A percentile compares a stretch with the other conserved stretches of the same genome.
Evolutionary conservation across 2,888 invertebrate species (phyloP).

Genomic region (Aphodius granarius): DNA sequence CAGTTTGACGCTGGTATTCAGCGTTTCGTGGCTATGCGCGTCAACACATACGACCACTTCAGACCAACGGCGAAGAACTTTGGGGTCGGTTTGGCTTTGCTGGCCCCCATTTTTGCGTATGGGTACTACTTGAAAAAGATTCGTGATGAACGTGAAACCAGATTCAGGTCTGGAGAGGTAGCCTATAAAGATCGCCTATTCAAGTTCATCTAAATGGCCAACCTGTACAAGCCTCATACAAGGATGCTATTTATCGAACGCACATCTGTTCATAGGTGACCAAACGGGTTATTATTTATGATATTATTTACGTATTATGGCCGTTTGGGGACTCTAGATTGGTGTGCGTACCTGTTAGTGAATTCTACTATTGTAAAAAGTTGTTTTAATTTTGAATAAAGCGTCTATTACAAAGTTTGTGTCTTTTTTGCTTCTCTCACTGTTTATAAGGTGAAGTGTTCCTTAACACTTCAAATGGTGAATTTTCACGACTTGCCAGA

Average conservation of each 20-base stretch:
- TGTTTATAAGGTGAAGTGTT: no score
- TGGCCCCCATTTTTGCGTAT: conserved; percentile 61
- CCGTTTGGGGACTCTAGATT: background rate
- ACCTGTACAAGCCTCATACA: background rate
- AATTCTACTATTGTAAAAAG: background rate
- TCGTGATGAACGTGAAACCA: conserved; percentile 59
- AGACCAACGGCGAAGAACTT: conserved; percentile 60
- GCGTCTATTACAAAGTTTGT: background rate
- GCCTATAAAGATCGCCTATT: conserved; percentile 73
- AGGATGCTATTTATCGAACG: background rate
- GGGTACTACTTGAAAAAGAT: conserved; percentile 59
- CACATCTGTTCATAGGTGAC: background rate
- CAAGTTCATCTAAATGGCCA: conserved; percentile 62
- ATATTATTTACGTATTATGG: background rate
- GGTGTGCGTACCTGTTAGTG: background rate
- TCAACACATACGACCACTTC: conserved; percentile 66
- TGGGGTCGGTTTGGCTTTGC: conserved; percentile 48
- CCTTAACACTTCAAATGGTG: no score
- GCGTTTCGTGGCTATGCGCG: conserved; percentile 72
- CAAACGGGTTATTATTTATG: background rate
- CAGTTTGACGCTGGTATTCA: conserved; percentile 83
- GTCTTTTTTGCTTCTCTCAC: background rate
- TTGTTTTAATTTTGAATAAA: background rate
- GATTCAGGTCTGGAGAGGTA: conserved; percentile 71
- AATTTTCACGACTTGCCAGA: no score